phyloP scores from a whole-genome alignment of 2,888 invertebrate genomes.

The Cyclophora punctaria region DNA sequence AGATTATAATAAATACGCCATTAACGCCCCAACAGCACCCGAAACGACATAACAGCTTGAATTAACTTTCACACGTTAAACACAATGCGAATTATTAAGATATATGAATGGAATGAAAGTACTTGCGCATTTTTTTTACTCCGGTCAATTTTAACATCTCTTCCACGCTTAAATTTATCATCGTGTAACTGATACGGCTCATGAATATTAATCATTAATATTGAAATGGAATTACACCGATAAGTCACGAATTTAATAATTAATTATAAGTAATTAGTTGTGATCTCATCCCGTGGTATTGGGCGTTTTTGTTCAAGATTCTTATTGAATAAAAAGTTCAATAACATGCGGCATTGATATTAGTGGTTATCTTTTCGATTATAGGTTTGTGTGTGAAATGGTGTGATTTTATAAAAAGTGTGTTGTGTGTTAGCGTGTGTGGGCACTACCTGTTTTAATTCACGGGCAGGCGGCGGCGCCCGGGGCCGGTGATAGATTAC shows the following conservation, averaged over 20 bases:
- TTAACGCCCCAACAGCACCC: constrained; percentile 72
- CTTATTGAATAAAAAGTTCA: no score
- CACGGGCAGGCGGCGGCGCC: constrained; percentile 49
- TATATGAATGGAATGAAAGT: no score
- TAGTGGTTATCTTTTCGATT: background rate
- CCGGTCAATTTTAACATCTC: no score
- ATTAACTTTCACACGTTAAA: constrained; percentile 20
- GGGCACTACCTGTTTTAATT: constrained; percentile 63
- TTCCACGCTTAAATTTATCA: no score
- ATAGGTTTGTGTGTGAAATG: constrained; percentile 43
- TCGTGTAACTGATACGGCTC: no score
- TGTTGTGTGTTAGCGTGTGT: constrained; percentile 48
- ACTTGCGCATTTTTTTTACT: no score
- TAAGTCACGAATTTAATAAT: background rate
- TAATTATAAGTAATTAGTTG: background rate
- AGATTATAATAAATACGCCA: constrained; percentile 75
- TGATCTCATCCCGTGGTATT: no score
- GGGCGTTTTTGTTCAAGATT: no score
- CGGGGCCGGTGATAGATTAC: constrained; percentile 72
- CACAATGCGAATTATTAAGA: constrained; percentile 5
- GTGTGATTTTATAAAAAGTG: constrained; percentile 31
- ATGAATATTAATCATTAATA: no score
- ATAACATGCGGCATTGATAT: no score
- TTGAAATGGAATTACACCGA: no score
- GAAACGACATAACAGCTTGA: constrained; percentile 61